Percentiles rank a stretch among this genome's conserved stretches.
phyloP scores from a whole-genome alignment of 1,140 invertebrate genomes.

The Kradibia gibbosae region DNA sequence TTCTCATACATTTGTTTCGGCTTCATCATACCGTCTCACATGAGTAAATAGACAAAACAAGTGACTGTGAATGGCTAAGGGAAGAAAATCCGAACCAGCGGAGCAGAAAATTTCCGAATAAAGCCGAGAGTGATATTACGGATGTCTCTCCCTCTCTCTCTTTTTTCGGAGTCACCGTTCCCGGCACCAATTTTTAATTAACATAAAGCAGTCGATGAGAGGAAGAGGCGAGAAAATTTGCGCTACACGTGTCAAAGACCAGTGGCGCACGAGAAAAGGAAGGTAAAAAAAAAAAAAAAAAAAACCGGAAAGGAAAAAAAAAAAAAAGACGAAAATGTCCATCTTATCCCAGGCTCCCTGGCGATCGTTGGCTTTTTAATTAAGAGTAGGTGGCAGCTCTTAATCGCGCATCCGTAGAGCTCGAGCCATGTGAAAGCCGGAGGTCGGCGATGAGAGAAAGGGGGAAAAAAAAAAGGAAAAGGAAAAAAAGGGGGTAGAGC shows the following conservation, averaged over 20 bases:
- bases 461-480: background rate
- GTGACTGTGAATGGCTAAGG: background rate
- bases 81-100: background rate
- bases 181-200: constrained; percentile 44
- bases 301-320: background rate
- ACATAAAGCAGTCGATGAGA: constrained; percentile 12
- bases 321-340: background rate
- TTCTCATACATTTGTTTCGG: constrained; percentile 41
- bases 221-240: background rate
- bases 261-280: too few species aligned
- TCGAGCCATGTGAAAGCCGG: background rate
- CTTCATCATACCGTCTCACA: constrained; percentile 26
- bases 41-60: constrained; percentile 37
- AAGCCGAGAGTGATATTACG: background rate
- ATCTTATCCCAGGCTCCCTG: background rate
- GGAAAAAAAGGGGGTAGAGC: background rate
- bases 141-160: background rate
- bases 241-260: background rate
- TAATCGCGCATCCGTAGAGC: background rate
- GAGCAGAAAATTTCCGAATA: background rate
- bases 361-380: constrained; percentile 23
- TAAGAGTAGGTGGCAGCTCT: constrained; percentile 6
- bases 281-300: too few species aligned
- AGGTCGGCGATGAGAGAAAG: background rate
- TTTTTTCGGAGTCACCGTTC: too few species aligned